Evolutionary conservation across 53 echinoderm and acorn worm genomes (phyloP).

Genomic region (Mesocentrotus franciscanus): DNA sequence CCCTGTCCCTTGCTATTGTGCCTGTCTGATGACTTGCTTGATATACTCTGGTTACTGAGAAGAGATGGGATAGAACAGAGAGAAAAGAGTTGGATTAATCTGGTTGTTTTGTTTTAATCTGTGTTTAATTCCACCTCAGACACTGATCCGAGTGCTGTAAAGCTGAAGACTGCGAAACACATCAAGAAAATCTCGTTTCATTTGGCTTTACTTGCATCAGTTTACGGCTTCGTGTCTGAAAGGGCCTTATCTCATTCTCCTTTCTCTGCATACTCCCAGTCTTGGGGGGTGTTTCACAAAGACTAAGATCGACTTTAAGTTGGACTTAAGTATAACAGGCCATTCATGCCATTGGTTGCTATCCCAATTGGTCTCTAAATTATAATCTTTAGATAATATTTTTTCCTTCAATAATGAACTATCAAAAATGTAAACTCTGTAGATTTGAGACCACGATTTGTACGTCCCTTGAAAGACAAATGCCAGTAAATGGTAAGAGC

Average conservation of each 20-base stretch:
- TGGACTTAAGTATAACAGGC: too few species aligned
- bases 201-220: neutral
- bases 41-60: slow-evolving; percentile 65
- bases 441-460: too few species aligned
- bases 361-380: too few species aligned
- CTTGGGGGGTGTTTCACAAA: too few species aligned
- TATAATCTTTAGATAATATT: too few species aligned
- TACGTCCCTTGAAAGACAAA: too few species aligned
- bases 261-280: too few species aligned
- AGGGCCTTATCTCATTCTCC: neutral
- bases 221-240: neutral
- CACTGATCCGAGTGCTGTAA: neutral
- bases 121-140: neutral
- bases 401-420: too few species aligned
- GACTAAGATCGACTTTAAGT: too few species aligned
- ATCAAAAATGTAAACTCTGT: too few species aligned
- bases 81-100: neutral
- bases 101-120: neutral
- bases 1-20: slow-evolving; percentile 79
- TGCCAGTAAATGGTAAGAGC: too few species aligned
- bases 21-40: slow-evolving; percentile 78
- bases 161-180: neutral
- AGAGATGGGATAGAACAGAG: neutral
- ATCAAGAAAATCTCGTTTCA: neutral
- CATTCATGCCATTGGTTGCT: too few species aligned